Conservation (phyloP, 1,140 invertebrate genomes). For the Drosophila nikananu region DNA sequence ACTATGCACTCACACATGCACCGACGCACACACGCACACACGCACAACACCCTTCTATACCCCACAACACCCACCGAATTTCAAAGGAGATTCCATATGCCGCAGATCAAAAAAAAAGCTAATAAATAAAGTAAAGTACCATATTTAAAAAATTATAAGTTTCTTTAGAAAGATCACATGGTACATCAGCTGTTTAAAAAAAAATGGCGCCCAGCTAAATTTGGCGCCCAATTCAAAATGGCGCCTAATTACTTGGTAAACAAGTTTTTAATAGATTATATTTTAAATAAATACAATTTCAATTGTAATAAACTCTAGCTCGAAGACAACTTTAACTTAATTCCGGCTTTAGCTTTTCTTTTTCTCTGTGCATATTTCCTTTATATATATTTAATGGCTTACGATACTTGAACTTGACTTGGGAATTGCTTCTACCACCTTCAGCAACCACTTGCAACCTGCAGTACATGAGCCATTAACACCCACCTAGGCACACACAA, state of each 20-base stretch:
- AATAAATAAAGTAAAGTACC: too few relatives aligned
- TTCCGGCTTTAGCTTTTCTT: not conserved
- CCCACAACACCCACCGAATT: constrained; percentile 4
- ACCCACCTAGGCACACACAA: constrained; percentile 20
- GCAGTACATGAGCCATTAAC: constrained; percentile 30
- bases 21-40: constrained; percentile 1
- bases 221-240: too few relatives aligned
- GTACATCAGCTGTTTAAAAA: too few relatives aligned
- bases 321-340: too few relatives aligned
- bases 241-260: not conserved
- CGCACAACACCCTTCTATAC: constrained; percentile 3
- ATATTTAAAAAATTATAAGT: not conserved
- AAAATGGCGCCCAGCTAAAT: too few relatives aligned
- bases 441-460: constrained; percentile 8
- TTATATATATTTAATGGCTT: constrained; percentile 2
- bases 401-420: constrained; percentile 48
- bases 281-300: not conserved
- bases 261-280: not conserved
- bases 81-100: constrained; percentile 12
- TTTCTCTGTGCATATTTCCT: not conserved
- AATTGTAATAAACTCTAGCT: not conserved
- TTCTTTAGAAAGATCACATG: too few relatives aligned
- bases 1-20: constrained; percentile 37
- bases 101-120: not conserved
- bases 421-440: constrained; percentile 24